Evolutionary conservation across 1,140 invertebrate genomes (phyloP).

Genomic region (Brachystomella parvula): DNA sequence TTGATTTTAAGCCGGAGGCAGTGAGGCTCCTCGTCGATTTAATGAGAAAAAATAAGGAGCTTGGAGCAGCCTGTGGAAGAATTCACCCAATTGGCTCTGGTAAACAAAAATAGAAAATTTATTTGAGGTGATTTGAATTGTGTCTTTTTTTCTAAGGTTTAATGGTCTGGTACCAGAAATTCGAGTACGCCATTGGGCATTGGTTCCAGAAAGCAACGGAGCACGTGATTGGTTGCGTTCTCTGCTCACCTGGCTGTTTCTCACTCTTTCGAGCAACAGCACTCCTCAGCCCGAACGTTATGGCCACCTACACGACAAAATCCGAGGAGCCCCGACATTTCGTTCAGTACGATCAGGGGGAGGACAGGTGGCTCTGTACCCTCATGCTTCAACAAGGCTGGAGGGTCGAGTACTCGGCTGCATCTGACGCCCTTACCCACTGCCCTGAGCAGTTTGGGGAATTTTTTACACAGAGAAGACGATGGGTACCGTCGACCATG

Average conservation of each 20-base stretch:
- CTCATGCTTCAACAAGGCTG: constrained; percentile 55
- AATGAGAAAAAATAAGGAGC: constrained; percentile 49
- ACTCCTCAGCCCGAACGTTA: constrained; percentile 55
- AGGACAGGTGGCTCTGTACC: constrained; percentile 59
- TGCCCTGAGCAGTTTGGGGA: constrained; percentile 54
- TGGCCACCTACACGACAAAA: constrained; percentile 48
- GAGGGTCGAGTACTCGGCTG: constrained; percentile 57
- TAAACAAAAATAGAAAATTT: background rate
- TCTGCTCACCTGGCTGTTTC: constrained; percentile 58
- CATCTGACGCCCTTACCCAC: constrained; percentile 57
- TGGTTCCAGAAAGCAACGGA: constrained; percentile 61
- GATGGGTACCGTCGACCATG: constrained; percentile 59
- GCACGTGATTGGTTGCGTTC: constrained; percentile 58
- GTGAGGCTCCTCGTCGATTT: constrained; percentile 48
- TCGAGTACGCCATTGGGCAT: constrained; percentile 53
- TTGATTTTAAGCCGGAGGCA: constrained; percentile 50
- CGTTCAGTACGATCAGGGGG: constrained; percentile 44
- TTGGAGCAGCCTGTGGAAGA: constrained; percentile 50
- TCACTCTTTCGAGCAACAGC: constrained; percentile 51
- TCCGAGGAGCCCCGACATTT: constrained; percentile 50
- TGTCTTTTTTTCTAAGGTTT: constrained; percentile 40
- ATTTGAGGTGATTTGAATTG: too few species aligned
- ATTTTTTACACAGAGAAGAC: constrained; percentile 55
- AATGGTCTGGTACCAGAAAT: constrained; percentile 56
- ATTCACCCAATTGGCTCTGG: constrained; percentile 48